Percentiles rank a stretch among this genome's conserved stretches.
Evolutionary conservation across 2,113 vertebrate genomes (phyloP).

Genomic region (Meriones unguiculatus): DNA sequence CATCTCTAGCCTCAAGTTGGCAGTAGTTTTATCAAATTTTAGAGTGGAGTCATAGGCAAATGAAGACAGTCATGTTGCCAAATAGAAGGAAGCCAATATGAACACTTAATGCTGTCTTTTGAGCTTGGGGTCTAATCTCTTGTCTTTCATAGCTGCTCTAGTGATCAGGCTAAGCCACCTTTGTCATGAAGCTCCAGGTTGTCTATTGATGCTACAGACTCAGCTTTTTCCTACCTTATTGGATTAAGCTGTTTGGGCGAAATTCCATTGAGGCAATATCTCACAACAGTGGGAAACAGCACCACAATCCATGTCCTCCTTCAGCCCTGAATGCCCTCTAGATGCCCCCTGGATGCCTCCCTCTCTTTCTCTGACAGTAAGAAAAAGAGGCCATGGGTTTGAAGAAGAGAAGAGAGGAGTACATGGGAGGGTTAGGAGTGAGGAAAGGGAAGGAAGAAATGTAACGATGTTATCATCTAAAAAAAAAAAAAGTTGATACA

Average conservation of each 20-base stretch:
- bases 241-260: conserved; percentile 48
- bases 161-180: background rate
- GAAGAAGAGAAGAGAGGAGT: background rate
- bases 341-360: too few relatives aligned
- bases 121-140: background rate
- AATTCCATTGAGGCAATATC: background rate
- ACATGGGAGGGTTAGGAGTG: background rate
- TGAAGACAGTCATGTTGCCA: conserved; percentile 1
- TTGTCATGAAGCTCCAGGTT: background rate
- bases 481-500: background rate
- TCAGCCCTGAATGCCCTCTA: background rate
- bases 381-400: background rate
- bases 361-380: background rate
- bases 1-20: background rate
- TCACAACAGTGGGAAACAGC: background rate
- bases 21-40: background rate
- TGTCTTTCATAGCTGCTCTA: background rate
- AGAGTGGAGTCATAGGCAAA: background rate
- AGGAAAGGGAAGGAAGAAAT: too few relatives aligned
- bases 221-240: background rate
- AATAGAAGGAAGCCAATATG: background rate
- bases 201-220: background rate
- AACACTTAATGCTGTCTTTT: background rate
- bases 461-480: background rate
- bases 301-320: background rate